Evolutionary conservation across 1,140 invertebrate species (phyloP), one percentile per base, ranked within the genome.

Genomic region (Eubasilissa regina): DNA sequence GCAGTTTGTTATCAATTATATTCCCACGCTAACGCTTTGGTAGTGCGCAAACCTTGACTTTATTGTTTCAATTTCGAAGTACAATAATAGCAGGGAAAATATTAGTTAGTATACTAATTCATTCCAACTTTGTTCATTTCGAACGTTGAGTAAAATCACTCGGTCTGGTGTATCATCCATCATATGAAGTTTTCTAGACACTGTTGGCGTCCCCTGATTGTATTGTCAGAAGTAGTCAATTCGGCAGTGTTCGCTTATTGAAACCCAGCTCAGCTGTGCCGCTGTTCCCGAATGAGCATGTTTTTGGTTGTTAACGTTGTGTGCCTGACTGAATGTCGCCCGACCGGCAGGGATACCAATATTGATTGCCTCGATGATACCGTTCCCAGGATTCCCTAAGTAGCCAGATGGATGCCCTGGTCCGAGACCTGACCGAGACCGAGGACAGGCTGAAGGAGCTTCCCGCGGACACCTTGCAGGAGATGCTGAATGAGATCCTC

Each of bases 401-500:
- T 87, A 91, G 91, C 85, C 91, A 93, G 84, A 88, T 95, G 84
- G 91, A 92, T 84, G 89, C 90, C 85, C 88, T 95, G 80, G 90
- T 92, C 80, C 87, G 90, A 84, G 91, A 91, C 83, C 88, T 95
- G 44, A 90, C 88, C 80, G 89, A 89, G 81, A 90, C 94, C 68
- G 94, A 95, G 89, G 89, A 89, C 78, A 89, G 90, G 80, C 90
- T 94, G 79, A 89, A 89, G 35, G 88, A 91, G 84, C 89, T 95
- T 77, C 94, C 94, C n/a, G 89, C 90, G 72, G 91, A 93, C 84
- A 94, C 90, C 85, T 90, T 94, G 75, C 89, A 92, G 70, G 89
- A 91, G 48, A 95, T 95, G 92, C 89, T 93, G 62, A 87, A 90
- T 60, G 91, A 92, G 82, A 87, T 95, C 25, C 89, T 88, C 91